phyloP scores from a whole-genome alignment of 2,888 invertebrate genomes.

The Oscheius sp. region DNA sequence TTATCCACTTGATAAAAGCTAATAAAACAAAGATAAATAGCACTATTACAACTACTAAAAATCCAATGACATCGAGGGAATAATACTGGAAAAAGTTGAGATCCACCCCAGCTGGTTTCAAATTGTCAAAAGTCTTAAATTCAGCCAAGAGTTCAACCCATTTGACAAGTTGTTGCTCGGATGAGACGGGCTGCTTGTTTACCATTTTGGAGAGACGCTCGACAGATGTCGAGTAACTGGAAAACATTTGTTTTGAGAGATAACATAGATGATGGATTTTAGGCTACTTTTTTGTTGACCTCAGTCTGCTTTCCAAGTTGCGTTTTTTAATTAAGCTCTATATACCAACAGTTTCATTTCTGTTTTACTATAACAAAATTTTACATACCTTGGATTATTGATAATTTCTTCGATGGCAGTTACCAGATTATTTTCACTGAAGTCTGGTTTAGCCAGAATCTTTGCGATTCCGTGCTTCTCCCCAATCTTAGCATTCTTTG shows the following conservation, averaged over 20 bases:
- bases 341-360: not conserved
- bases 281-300: too few species aligned
- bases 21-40: conserved; percentile 38
- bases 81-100: conserved; percentile 55
- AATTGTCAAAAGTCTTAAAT: conserved; percentile 51
- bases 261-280: too few species aligned
- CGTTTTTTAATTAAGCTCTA: not conserved
- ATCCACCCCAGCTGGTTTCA: conserved; percentile 48
- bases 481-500: conserved; percentile 36
- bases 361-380: not conserved
- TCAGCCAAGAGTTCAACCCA: conserved; percentile 60
- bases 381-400: conserved; percentile 9
- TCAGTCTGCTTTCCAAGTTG: not conserved
- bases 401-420: conserved; percentile 19
- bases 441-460: conserved; percentile 25
- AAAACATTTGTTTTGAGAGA: too few species aligned
- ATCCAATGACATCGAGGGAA: conserved; percentile 54
- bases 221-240: not conserved
- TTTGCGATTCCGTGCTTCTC: conserved; percentile 35
- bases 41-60: conserved; percentile 35
- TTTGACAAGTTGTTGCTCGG: conserved; percentile 48
- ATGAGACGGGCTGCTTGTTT: conserved; percentile 48
- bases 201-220: conserved; percentile 44
- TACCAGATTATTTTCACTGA: conserved; percentile 19
- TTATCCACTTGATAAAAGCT: not conserved